Evolutionary conservation across 2,797 vertebrate genomes (phyloP), one percentile per base, ranked within the genome.

Genomic region (Adelosebastes latens): DNA sequence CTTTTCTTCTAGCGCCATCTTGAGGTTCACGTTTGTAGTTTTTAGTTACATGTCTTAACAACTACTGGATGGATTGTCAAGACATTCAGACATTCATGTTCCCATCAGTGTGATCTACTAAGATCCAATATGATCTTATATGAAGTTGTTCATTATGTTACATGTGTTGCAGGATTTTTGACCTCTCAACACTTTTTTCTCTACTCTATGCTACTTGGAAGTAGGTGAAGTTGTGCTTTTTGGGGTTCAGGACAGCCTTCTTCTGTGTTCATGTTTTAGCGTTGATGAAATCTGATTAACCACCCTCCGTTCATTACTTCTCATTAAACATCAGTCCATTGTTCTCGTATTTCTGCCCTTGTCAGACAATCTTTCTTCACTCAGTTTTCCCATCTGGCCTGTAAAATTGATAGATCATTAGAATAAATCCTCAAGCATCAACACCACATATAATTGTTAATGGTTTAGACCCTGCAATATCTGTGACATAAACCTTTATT

Each of bases 401-500:
- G 52, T 60, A 74, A 78, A 75, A 18, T 14, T 9, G 60, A 39
- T 14, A 31, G 34, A 65, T 61, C 25, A 59, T 39, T 31, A 29
- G 20, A 79, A 25, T 39, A 66, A 66, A 67, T 42, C 36, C 24
- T 49, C 22, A 68, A 61, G 69, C 36, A 59, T 79, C 25, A 62
- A 7, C 42, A 18, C 13, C 52, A 34, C 36, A 49, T 62, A 63
- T 8, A 36, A 36, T 8, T 24, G 1, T 63, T 1, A 3, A 16
- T 16, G 61, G 6, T 61, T 69, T 24, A 65, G 46, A 74, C 39
- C 52, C n/a, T 42, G 16, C 27, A 36, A 52, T 31, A 59, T 66
- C 66, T 79, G 49, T 73, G 18, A 73, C 39, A 61, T 67, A 27
- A 65, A 70, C 3, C 42, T 77, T 81, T 69, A 31, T 60, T 68